A percentile compares a stretch with the other conserved stretches of the same genome.
Conservation (phyloP, 1,140 invertebrate genomes). For the Cotesia typhae region DNA sequence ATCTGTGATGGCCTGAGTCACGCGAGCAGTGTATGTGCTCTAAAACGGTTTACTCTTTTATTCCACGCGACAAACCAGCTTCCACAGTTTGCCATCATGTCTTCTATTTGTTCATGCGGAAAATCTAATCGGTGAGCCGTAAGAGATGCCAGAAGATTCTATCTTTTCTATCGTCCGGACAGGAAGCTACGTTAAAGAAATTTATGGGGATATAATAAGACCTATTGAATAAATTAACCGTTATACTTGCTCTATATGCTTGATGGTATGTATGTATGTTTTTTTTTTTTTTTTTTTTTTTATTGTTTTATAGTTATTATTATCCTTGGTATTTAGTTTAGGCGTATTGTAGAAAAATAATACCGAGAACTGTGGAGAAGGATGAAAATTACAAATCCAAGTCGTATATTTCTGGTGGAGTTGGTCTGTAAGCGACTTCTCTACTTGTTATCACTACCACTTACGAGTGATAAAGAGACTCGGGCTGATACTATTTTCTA, state of each 20-base stretch:
- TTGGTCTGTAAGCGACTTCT: slow-evolving; percentile 17
- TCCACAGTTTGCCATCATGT: slow-evolving; percentile 1
- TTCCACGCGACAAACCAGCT: slow-evolving; percentile 22
- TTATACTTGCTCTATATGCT: no score
- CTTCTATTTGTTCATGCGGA: slow-evolving; percentile 23
- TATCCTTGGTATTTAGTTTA: no score
- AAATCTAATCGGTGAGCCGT: slow-evolving; percentile 8
- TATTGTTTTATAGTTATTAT: no score
- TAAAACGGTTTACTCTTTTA: slow-evolving; percentile 1
- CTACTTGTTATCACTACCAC: slow-evolving; percentile 14
- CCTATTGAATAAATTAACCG: no score
- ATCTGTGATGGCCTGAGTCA: slow-evolving; percentile 22
- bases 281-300: no score
- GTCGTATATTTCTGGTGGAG: slow-evolving; percentile 19
- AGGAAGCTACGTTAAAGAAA: not conserved
- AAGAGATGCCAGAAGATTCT: not conserved
- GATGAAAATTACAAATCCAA: slow-evolving; percentile 22
- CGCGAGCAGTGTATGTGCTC: not conserved
- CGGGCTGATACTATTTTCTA: not conserved
- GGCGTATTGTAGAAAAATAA: not conserved
- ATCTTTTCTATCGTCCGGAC: not conserved
- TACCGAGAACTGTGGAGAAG: not conserved
- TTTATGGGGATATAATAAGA: not conserved
- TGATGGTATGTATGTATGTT: no score
- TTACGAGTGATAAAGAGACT: slow-evolving; percentile 6